A percentile compares a stretch with the other conserved stretches of the same genome.
Evolutionary conservation across 2,797 vertebrate species (phyloP).

Genomic region (Lagodon rhomboides): DNA sequence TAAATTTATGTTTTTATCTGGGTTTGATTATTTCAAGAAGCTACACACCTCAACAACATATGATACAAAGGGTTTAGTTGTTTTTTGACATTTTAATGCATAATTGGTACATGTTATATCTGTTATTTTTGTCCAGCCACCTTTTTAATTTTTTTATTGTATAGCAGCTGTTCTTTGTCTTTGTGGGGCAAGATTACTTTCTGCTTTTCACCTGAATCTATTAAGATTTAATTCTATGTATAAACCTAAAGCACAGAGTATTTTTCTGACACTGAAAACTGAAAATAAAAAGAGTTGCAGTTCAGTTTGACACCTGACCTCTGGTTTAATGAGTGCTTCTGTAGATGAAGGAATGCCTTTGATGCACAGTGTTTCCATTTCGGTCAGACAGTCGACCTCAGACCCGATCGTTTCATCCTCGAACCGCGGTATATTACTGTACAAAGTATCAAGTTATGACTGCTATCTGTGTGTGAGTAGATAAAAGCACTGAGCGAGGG

Average conservation of each 20-base stretch:
- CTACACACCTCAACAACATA: no score
- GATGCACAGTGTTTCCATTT: constrained; percentile 16
- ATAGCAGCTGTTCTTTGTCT: not conserved
- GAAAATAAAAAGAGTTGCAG: not conserved
- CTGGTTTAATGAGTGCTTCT: not conserved
- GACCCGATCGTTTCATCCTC: not conserved
- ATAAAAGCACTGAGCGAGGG: constrained; percentile 55
- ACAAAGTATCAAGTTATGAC: constrained; percentile 50
- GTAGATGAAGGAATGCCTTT: constrained; percentile 8
- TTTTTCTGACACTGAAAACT: not conserved
- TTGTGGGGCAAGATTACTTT: not conserved
- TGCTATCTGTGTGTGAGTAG: constrained; percentile 58
- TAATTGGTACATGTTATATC: no score
- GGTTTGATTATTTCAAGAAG: no score
- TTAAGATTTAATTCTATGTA: not conserved
- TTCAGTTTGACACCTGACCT: not conserved
- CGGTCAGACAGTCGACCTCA: not conserved
- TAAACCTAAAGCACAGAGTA: not conserved
- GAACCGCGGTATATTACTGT: constrained; percentile 31
- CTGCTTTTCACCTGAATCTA: not conserved
- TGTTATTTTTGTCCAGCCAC: no score
- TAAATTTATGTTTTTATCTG: no score
- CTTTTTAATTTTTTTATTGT: not conserved
- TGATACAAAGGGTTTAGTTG: no score
- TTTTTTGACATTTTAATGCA: no score